Conservation (phyloP, 2,113 vertebrate genomes). For the Calonectris borealis region DNA sequence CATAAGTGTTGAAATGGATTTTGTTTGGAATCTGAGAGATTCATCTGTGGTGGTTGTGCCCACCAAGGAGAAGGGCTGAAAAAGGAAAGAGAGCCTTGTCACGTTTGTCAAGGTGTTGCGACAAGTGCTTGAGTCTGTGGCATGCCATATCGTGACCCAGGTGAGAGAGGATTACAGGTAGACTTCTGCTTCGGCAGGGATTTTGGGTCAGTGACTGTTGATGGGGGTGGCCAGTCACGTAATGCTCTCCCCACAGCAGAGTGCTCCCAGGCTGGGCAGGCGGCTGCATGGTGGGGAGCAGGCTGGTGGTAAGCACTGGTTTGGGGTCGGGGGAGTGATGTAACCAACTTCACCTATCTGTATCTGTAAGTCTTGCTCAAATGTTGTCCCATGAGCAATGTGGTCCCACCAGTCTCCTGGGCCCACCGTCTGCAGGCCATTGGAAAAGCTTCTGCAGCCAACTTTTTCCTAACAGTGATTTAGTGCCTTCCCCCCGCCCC, state of each 20-base stretch:
- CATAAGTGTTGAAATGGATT: background rate
- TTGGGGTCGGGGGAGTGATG: background rate
- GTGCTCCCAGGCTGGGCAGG: background rate
- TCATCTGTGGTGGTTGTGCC: background rate
- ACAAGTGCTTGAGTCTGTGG: background rate
- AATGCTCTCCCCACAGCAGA: background rate
- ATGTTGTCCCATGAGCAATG: background rate
- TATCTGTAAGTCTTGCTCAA: background rate
- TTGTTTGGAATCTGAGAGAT: background rate
- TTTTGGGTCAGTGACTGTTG: background rate
- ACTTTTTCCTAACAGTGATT: background rate
- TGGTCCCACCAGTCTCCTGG: background rate
- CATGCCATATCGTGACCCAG: accelerated
- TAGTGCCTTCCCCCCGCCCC: background rate
- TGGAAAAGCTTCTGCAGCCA: background rate
- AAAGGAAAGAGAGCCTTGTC: background rate
- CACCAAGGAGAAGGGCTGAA: background rate
- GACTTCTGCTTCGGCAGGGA: background rate
- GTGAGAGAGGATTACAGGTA: background rate
- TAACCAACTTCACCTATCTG: background rate
- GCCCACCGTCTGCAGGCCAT: accelerated
- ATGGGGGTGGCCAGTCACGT: background rate
- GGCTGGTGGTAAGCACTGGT: background rate
- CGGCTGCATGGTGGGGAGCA: background rate
- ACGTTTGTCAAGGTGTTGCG: background rate